A percentile compares a stretch with the other conserved stretches of the same genome.
phyloP scores from a whole-genome alignment of 2,113 vertebrate genomes.

The Hyperopisus bebe region DNA sequence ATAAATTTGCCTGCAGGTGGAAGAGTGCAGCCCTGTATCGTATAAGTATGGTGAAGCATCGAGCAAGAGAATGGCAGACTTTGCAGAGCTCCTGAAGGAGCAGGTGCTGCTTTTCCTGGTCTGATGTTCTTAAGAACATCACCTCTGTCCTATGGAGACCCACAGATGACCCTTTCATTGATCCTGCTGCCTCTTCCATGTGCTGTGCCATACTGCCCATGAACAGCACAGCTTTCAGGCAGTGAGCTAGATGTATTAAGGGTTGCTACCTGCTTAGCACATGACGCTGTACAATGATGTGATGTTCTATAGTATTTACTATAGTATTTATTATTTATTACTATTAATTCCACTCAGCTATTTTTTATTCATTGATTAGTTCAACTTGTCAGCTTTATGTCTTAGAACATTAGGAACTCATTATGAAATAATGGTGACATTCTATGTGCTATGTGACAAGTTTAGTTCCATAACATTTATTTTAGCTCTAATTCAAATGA shows the following conservation, averaged over 20 bases:
- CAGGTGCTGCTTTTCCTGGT: not conserved
- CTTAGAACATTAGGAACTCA: not conserved
- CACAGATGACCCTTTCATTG: not conserved
- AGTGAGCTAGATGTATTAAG: not conserved
- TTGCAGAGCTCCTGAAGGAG: not conserved
- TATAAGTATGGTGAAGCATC: not conserved
- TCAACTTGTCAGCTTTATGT: not conserved
- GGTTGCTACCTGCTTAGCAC: not conserved
- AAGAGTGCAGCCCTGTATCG: not conserved
- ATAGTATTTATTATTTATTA: not conserved
- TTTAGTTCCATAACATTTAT: not conserved
- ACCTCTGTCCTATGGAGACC: not conserved
- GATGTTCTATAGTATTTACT: not conserved
- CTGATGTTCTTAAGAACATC: not conserved
- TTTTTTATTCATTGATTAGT: not conserved
- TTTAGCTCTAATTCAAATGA: not conserved
- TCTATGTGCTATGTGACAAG: not conserved
- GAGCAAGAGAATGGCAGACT: not conserved
- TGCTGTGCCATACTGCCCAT: not conserved
- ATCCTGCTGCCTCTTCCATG: not conserved
- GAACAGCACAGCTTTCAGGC: not conserved
- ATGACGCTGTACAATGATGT: not conserved
- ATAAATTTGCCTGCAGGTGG: not conserved
- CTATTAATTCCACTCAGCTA: not conserved
- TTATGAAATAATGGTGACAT: not conserved